Evolutionary conservation across 2,797 vertebrate species (phyloP), one percentile per base, ranked within the genome.

Genomic region (Eidolon dupreanum): DNA sequence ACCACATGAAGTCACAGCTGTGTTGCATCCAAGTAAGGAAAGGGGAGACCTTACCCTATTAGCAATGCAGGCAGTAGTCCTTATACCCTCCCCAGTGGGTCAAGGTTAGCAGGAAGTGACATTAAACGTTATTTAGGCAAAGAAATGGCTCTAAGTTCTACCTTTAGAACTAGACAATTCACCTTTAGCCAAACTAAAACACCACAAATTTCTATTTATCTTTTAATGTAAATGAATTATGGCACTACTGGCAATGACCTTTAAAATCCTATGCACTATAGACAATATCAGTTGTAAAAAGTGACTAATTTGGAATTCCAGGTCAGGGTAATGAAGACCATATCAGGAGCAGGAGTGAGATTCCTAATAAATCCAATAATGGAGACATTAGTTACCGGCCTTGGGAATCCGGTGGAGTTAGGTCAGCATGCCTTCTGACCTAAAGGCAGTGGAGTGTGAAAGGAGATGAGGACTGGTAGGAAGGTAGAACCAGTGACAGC

Each of bases 11-110:
- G 12, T 19, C 26, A 59, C 6, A 65, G 8, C 43, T 57, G 3
- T 31, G 24, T 24, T 8, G 19, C 0, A 0, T 41, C 38, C 10
- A 24, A 3, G n/a, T 41, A 26, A 77, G 49, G 31, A 36, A 4
- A 0, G 1, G 9, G 20, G 6, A 8, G 8, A 13, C 8, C 57
- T 82, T 26, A 36, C 9, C 19, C 24, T 20, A 0, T 38, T 17
- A 15, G 55, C n/a, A 41, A 24, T 5, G 6, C 59, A 46, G 19
- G 28, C 6, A 3, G 19, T 36, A 46, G 11, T 9, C 5, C 22
- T 84, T 71, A 38, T 71, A 38, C 3, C 12, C 31, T 46, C 16
- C 24, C 26, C 17, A 16, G 0, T 33, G 31, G 11, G 36, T 71
- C 24, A 11, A 36, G 57, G 2, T 46, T 65, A 38, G 31, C 20